A percentile compares a stretch with the other conserved stretches of the same genome.
Evolutionary conservation across 1,140 invertebrate genomes (phyloP).

Genomic region (Plutomurus gul): DNA sequence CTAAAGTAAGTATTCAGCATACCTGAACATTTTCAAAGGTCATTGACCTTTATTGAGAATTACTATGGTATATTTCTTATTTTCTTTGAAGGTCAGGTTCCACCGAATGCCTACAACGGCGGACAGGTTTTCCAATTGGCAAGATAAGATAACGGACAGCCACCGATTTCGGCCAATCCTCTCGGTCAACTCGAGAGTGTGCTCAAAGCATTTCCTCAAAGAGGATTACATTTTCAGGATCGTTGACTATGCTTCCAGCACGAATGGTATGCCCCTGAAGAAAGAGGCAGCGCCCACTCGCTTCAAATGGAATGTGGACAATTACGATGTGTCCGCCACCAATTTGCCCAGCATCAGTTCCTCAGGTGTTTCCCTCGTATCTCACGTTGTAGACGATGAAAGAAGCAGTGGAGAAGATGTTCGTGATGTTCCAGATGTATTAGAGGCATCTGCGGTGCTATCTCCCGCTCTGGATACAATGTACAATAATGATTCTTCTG

Average conservation of each 20-base stretch:
- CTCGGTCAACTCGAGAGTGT: conserved; percentile 36
- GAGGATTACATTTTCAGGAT: conserved; percentile 41
- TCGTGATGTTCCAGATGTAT: too few species aligned
- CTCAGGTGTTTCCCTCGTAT: too few species aligned
- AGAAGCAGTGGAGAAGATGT: too few species aligned
- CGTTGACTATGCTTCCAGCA: neutral
- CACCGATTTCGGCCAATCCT: conserved; percentile 26
- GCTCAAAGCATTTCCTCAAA: conserved; percentile 43
- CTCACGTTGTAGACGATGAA: too few species aligned
- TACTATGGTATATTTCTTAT: neutral
- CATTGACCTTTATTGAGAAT: neutral
- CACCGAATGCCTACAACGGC: conserved; percentile 41
- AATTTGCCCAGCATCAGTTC: neutral
- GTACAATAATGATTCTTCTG: too few species aligned
- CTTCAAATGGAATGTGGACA: conserved; percentile 34
- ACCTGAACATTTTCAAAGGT: neutral
- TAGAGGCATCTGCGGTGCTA: too few species aligned
- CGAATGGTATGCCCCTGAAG: conserved; percentile 29
- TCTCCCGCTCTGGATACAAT: too few species aligned
- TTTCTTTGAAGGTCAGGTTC: conserved; percentile 40
- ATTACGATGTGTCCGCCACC: neutral
- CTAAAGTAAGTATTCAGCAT: conserved; percentile 29
- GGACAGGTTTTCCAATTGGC: conserved; percentile 35
- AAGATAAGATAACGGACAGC: conserved; percentile 34
- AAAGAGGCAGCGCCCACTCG: conserved; percentile 35